Conservation (phyloP, 2,888 invertebrate genomes). For the Callyntrura sp. region DNA sequence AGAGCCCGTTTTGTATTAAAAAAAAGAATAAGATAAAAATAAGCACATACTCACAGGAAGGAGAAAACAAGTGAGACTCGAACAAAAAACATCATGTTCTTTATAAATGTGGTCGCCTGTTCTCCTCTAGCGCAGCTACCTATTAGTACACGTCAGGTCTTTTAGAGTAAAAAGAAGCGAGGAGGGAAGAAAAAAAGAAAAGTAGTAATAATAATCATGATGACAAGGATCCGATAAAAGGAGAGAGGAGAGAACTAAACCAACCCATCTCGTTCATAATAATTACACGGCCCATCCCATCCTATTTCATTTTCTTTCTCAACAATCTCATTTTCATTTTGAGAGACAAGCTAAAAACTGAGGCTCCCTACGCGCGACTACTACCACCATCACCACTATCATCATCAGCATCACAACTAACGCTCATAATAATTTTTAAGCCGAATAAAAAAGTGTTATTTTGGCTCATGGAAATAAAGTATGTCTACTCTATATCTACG, state of each 20-base stretch:
- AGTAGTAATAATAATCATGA: slow-evolving; percentile 77
- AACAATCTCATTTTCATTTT: slow-evolving; percentile 80
- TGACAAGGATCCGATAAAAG: slow-evolving; percentile 82
- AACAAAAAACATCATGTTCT: slow-evolving; percentile 24
- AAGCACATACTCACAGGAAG: not conserved
- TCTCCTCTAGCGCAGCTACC: slow-evolving; percentile 65
- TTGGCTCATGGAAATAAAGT: slow-evolving; percentile 58
- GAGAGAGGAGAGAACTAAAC: slow-evolving; percentile 79
- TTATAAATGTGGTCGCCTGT: slow-evolving; percentile 10
- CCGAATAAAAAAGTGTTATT: slow-evolving; percentile 69
- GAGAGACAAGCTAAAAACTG: slow-evolving; percentile 72
- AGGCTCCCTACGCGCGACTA: slow-evolving; percentile 72
- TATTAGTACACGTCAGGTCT: slow-evolving; percentile 71
- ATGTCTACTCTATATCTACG: not conserved
- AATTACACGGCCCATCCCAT: slow-evolving; percentile 83
- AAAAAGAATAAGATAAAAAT: not conserved
- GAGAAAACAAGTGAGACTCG: slow-evolving; percentile 23
- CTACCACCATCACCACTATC: slow-evolving; percentile 51
- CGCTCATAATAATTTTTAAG: slow-evolving; percentile 42
- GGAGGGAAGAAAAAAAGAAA: slow-evolving; percentile 53
- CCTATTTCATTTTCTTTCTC: slow-evolving; percentile 82
- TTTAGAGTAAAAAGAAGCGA: slow-evolving; percentile 49
- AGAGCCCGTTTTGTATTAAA: slow-evolving; percentile 70
- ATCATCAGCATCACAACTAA: slow-evolving; percentile 44
- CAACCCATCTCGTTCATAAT: slow-evolving; percentile 83